phyloP scores from a whole-genome alignment of 2,888 invertebrate genomes.

The Campoplex nolae region DNA sequence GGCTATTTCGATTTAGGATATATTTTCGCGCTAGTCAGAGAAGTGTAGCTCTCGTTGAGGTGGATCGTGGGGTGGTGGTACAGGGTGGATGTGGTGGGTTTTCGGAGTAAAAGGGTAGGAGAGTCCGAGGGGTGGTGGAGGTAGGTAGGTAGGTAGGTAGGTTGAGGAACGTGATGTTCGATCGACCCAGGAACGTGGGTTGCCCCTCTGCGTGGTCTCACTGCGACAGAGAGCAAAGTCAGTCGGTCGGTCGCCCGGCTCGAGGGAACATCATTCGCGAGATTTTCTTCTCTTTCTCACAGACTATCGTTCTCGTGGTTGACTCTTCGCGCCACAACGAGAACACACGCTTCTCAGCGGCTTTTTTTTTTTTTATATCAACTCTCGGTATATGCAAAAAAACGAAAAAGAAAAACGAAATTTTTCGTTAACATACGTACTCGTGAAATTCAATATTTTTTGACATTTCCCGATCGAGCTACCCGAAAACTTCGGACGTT shows the following conservation, averaged over 20 bases:
- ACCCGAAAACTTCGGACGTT: not conserved
- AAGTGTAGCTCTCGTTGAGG: conserved; percentile 12
- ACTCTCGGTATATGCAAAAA: not conserved
- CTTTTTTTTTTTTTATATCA: not conserved
- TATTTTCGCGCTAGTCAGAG: conserved; percentile 46
- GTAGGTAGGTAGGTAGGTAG: too few relatives aligned
- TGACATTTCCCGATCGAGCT: not conserved
- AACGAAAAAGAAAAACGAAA: not conserved
- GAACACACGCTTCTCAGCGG: not conserved
- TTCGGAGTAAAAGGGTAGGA: conserved; percentile 60
- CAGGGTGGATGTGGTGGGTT: conserved; percentile 61
- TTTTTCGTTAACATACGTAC: not conserved
- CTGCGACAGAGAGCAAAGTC: conserved; percentile 80
- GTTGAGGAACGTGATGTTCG: conserved; percentile 57
- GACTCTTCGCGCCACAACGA: conserved; percentile 20
- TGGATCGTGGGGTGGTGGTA: conserved; percentile 38
- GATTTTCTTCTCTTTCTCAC: conserved; percentile 31
- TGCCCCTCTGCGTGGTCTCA: conserved; percentile 73
- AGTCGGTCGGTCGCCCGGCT: conserved; percentile 76
- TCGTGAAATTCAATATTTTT: not conserved
- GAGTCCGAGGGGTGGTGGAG: conserved; percentile 55
- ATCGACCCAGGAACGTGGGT: conserved; percentile 75
- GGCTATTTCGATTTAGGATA: conserved; percentile 53
- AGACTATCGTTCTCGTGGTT: conserved; percentile 36
- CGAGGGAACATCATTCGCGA: conserved; percentile 61